Evolutionary conservation across 2,797 vertebrate species (phyloP).

Genomic region (Chelon auratus): DNA sequence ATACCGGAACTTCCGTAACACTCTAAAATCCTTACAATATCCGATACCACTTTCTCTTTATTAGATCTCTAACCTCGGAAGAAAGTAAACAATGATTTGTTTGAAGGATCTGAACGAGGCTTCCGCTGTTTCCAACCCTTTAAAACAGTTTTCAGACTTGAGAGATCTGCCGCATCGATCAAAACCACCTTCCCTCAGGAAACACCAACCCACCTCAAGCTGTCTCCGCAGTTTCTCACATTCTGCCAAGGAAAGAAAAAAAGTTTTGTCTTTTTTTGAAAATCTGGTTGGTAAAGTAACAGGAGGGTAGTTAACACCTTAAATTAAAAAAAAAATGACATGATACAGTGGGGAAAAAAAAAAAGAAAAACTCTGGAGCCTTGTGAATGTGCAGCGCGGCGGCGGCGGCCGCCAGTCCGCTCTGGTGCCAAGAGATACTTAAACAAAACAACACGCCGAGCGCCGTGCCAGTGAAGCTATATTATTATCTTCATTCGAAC

Average conservation of each 20-base stretch:
- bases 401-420: constrained; percentile 18
- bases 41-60: too few species aligned
- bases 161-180: neutral
- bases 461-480: constrained; percentile 59
- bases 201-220: neutral
- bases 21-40: too few species aligned
- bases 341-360: constrained; percentile 22
- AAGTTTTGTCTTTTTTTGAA: neutral
- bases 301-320: constrained; percentile 46
- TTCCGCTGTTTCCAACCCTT: neutral
- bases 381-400: constrained; percentile 25
- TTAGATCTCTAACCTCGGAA: too few species aligned
- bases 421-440: constrained; percentile 64
- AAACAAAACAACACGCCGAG: constrained; percentile 71
- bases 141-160: neutral
- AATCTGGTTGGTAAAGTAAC: constrained; percentile 5
- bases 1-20: too few species aligned
- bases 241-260: constrained; percentile 19
- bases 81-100: neutral
- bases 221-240: neutral
- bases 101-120: too few species aligned
- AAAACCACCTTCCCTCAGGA: neutral
- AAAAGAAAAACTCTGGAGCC: constrained; percentile 10
- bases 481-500: constrained; percentile 69
- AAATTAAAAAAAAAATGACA: constrained; percentile 22